These are phyloP conservation scores for Lasioglossum villosulum DNA, from an alignment of 2,888 invertebrate genomes.

Conservation along the genomic window DNA sequence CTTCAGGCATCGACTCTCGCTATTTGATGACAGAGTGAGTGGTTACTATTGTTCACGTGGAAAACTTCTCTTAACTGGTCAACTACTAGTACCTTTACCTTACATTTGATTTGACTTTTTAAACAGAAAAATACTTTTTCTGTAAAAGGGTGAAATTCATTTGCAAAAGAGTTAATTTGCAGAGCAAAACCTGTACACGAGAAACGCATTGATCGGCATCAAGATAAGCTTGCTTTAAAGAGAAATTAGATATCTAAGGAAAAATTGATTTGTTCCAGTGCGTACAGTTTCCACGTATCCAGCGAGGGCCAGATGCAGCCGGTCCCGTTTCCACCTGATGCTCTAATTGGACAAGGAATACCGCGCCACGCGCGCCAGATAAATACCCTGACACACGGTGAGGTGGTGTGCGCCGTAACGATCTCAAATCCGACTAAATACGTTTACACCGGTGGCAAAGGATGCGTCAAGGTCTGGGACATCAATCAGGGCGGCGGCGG, in stretches of 20 bases:
- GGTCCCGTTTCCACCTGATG: conserved; percentile 97
- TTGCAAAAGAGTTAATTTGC: too few species aligned
- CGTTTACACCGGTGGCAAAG: conserved; percentile 99
- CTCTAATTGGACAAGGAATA: conserved; percentile 96
- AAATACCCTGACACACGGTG: conserved; percentile 96
- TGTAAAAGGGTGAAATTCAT: too few species aligned
- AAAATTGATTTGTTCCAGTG: conserved; percentile 86
- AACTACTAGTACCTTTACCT: too few species aligned
- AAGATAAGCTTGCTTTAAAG: neutral
- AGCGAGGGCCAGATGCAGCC: conserved; percentile 96
- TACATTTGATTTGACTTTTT: too few species aligned
- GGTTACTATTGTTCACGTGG: too few species aligned
- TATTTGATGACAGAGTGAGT: too few species aligned
- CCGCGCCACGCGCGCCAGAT: conserved; percentile 96
- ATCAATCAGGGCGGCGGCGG: conserved; percentile 94
- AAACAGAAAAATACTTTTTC: too few species aligned
- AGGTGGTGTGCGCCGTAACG: conserved; percentile 98
- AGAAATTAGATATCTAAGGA: neutral
- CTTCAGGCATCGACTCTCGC: too few species aligned
- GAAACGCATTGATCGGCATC: neutral
- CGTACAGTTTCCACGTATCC: conserved; percentile 97
- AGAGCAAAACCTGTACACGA: too few species aligned
- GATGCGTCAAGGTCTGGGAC: conserved; percentile 99
- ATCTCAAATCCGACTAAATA: conserved; percentile 96
- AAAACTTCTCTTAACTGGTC: too few species aligned